phyloP scores from a whole-genome alignment of 1,140 invertebrate genomes.

The Drosophila azteca region DNA sequence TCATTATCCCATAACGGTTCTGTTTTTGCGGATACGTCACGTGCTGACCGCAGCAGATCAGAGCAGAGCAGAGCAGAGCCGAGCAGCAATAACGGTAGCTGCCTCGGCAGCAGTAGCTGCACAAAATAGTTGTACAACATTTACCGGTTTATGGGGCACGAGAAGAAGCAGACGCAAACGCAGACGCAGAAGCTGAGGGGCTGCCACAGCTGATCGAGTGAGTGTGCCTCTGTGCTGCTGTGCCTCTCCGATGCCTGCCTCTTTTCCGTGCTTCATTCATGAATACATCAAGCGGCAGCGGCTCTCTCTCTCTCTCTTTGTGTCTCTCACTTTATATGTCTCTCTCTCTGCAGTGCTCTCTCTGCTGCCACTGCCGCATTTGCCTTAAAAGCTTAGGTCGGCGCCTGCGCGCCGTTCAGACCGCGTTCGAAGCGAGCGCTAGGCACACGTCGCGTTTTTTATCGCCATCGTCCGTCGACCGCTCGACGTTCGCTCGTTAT shows the following conservation, averaged over 20 bases:
- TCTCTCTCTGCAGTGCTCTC: not conserved
- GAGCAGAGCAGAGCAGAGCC: not conserved
- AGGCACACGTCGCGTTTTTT: conserved; percentile 57
- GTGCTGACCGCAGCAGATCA: conserved; percentile 17
- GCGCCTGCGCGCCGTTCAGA: conserved; percentile 75
- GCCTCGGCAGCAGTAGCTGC: conserved; percentile 3
- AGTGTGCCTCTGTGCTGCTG: not conserved
- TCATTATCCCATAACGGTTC: not conserved
- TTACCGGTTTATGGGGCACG: conserved; percentile 49
- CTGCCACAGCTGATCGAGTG: conserved; percentile 24
- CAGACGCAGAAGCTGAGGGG: not conserved
- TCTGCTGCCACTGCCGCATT: conserved; percentile 14
- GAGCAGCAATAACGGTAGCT: not conserved
- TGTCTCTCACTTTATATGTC: not conserved
- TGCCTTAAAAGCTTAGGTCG: conserved; percentile 61
- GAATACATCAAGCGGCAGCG: conserved; percentile 7
- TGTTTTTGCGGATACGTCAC: conserved; percentile 5
- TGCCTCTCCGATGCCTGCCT: not conserved
- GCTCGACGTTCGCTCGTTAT: conserved; percentile 17
- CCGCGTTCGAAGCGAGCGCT: conserved; percentile 69
- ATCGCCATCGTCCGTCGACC: conserved; percentile 23
- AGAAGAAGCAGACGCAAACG: not conserved
- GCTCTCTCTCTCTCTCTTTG: not conserved
- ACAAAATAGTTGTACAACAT: conserved; percentile 42
- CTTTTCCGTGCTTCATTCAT: conserved; percentile 30